Evolutionary conservation across 2,113 vertebrate species (phyloP).

Genomic region (Hippopotamus amphibius): DNA sequence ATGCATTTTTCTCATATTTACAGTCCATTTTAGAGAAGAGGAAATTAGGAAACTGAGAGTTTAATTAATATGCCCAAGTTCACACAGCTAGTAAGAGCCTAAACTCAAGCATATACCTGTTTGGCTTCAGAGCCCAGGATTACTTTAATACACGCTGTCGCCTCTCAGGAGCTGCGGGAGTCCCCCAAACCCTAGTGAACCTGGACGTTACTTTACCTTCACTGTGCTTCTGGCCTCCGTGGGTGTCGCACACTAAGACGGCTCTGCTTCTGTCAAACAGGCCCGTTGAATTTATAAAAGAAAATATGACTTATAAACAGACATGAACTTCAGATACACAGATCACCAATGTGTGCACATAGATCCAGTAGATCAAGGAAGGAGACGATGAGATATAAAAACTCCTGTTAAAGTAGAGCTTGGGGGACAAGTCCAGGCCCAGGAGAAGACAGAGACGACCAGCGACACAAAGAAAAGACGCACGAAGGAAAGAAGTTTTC

Average conservation of each 20-base stretch:
- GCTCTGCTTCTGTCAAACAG: background rate
- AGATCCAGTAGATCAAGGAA: background rate
- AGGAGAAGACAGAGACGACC: background rate
- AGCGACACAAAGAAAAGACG: background rate
- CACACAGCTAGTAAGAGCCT: slow-evolving; percentile 37
- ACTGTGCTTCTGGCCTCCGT: background rate
- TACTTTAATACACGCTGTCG: background rate
- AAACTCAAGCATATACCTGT: background rate
- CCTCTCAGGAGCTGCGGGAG: background rate
- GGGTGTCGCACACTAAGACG: background rate
- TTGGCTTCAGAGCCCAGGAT: background rate
- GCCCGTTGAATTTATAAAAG: background rate
- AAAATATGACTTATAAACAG: background rate
- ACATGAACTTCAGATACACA: background rate
- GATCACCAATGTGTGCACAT: background rate
- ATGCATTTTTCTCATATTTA: slow-evolving; percentile 27
- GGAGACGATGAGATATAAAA: background rate
- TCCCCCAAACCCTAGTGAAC: background rate
- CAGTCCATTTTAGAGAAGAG: slow-evolving; percentile 51
- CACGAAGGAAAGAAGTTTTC: background rate
- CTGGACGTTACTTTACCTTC: background rate
- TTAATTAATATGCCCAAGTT: background rate
- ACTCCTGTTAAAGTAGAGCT: background rate
- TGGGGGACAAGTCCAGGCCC: background rate
- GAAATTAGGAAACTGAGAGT: slow-evolving; percentile 43